Evolutionary conservation across 1,140 invertebrate species (phyloP).

Genomic region (Ceratina calcarata): DNA sequence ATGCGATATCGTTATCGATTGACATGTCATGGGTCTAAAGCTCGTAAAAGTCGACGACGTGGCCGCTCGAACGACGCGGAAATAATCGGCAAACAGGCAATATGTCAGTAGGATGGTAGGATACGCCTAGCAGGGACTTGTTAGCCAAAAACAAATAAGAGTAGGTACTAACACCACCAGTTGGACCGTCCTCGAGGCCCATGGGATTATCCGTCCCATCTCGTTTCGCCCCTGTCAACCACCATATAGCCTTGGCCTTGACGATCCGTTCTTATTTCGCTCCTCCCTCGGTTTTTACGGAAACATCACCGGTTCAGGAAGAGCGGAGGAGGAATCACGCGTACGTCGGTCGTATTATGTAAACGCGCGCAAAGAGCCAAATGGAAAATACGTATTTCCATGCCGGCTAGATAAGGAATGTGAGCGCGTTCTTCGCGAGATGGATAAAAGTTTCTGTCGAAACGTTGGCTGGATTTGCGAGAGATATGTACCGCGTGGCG

Average conservation of each 20-base stretch:
- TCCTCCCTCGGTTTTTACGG: slow-evolving; percentile 36
- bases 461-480: background rate
- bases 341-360: slow-evolving; percentile 16
- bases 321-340: background rate
- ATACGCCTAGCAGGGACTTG: slow-evolving; percentile 67
- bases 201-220: slow-evolving; percentile 74
- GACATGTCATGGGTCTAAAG: background rate
- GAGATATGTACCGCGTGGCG: background rate
- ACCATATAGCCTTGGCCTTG: slow-evolving; percentile 71
- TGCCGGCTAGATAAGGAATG: slow-evolving; percentile 18
- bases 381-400: slow-evolving; percentile 27
- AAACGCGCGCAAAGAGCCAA: background rate
- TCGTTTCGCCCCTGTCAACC: slow-evolving; percentile 71
- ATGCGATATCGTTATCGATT: slow-evolving; percentile 10
- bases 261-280: slow-evolving; percentile 75
- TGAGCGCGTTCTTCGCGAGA: background rate
- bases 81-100: slow-evolving; percentile 51
- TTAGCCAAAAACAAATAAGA: slow-evolving; percentile 76
- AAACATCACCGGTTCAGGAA: slow-evolving; percentile 34
- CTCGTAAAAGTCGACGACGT: slow-evolving; percentile 3
- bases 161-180: slow-evolving; percentile 49
- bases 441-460: slow-evolving; percentile 15
- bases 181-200: slow-evolving; percentile 68
- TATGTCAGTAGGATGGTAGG: slow-evolving; percentile 63
- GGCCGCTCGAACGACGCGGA: slow-evolving; percentile 4